phyloP scores from a whole-genome alignment of 2,113 vertebrate genomes.

The Rhabdomys dilectus region DNA sequence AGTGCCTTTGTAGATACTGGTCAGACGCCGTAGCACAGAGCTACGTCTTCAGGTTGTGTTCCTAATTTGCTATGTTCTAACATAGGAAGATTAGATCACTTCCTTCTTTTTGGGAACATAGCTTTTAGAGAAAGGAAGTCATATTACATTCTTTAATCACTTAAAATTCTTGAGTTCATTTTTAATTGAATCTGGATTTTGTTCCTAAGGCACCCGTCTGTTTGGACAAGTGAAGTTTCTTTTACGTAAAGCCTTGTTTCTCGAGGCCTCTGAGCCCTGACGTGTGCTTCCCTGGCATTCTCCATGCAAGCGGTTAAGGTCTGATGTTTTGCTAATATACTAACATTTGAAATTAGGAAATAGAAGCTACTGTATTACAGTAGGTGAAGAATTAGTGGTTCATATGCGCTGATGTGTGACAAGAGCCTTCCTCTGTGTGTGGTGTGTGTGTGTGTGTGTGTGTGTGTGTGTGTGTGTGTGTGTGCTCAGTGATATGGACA shows the following conservation, averaged over 20 bases:
- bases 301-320: not conserved
- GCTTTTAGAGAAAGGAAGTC: constrained; percentile 21
- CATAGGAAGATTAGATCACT: not conserved
- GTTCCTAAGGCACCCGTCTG: not conserved
- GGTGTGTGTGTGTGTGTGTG: not conserved
- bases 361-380: not conserved
- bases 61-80: not conserved
- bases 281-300: not conserved
- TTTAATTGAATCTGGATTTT: not conserved
- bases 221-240: not conserved
- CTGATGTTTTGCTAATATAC: not conserved
- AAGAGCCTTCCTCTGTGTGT: not conserved
- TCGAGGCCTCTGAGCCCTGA: not conserved
- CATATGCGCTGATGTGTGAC: not conserved
- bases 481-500: not conserved
- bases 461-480: not conserved
- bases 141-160: not conserved
- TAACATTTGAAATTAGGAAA: not conserved
- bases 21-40: not conserved
- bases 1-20: not conserved
- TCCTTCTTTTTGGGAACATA: not conserved
- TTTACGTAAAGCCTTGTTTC: not conserved
- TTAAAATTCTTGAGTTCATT: not conserved
- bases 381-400: not conserved
- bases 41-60: not conserved